Evolutionary conservation across 2,888 invertebrate species (phyloP).

Genomic region (Tetranychus piercei): DNA sequence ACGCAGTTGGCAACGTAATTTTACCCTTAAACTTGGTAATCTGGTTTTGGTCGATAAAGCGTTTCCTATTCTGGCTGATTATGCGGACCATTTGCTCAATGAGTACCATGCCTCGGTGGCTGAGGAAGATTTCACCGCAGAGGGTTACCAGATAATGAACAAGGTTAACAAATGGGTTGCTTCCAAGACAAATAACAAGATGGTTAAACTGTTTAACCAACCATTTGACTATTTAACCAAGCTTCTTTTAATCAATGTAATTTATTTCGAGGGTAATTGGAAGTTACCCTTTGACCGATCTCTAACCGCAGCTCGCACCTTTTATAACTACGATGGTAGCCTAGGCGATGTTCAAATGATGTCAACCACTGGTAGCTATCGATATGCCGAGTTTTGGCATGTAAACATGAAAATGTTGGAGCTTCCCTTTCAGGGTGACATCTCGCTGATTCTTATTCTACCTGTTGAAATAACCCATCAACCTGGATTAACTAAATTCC

Average conservation of each 20-base stretch:
- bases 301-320: not conserved
- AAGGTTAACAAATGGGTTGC: slow-evolving; percentile 24
- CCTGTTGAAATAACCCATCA: slow-evolving; percentile 35
- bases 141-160: slow-evolving; percentile 11
- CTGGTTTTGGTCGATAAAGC: not conserved
- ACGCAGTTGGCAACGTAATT: slow-evolving; percentile 2
- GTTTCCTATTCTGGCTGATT: not conserved
- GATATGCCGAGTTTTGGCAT: slow-evolving; percentile 22
- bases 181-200: slow-evolving; percentile 22
- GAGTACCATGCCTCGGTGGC: not conserved
- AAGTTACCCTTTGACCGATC: not conserved
- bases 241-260: slow-evolving; percentile 36
- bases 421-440: slow-evolving; percentile 26
- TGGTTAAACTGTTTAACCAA: slow-evolving; percentile 20
- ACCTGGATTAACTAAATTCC: slow-evolving; percentile 23
- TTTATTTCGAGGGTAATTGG: slow-evolving; percentile 38
- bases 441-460: slow-evolving; percentile 45
- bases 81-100: slow-evolving; percentile 5
- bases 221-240: slow-evolving; percentile 28
- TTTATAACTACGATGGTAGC: not conserved
- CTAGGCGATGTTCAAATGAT: slow-evolving; percentile 32
- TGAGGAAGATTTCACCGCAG: slow-evolving; percentile 20
- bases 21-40: slow-evolving; percentile 3
- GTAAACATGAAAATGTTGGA: slow-evolving; percentile 22
- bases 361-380: slow-evolving; percentile 29